A percentile compares a stretch with the other conserved stretches of the same genome.
These are phyloP conservation scores for Neogobius melanostomus DNA, from an alignment of 2,113 vertebrate species.

Conservation along the genomic window DNA sequence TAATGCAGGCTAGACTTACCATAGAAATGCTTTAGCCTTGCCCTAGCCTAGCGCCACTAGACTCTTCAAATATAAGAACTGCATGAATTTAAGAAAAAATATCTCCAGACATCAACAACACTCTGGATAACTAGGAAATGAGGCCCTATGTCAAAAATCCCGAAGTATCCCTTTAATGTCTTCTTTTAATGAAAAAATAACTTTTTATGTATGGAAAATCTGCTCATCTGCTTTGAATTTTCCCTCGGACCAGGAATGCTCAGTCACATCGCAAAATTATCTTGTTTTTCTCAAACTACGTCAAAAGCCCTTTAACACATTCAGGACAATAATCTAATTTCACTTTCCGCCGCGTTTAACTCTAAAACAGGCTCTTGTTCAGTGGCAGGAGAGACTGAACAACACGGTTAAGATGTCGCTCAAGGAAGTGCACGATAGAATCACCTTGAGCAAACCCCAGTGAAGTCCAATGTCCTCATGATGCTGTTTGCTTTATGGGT, in stretches of 20 bases:
- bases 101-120: no score
- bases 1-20: no score
- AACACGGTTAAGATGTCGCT: neutral
- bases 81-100: no score
- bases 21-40: no score
- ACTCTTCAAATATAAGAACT: no score
- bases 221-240: neutral
- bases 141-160: no score
- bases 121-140: no score
- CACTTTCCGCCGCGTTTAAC: conserved; percentile 13
- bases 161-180: no score
- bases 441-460: neutral
- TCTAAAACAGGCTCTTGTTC: conserved; percentile 23
- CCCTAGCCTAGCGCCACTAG: no score
- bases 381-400: neutral
- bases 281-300: conserved; percentile 42
- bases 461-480: neutral
- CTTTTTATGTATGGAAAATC: no score
- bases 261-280: conserved; percentile 39
- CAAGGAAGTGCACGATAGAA: neutral
- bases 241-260: conserved; percentile 28
- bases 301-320: conserved; percentile 2
- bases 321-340: conserved; percentile 50
- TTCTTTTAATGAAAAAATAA: no score
- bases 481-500: conserved; percentile 43